These are phyloP conservation scores for Diabrotica undecimpunctata DNA, from an alignment of 1,140 invertebrate species.

Conservation along the genomic window DNA sequence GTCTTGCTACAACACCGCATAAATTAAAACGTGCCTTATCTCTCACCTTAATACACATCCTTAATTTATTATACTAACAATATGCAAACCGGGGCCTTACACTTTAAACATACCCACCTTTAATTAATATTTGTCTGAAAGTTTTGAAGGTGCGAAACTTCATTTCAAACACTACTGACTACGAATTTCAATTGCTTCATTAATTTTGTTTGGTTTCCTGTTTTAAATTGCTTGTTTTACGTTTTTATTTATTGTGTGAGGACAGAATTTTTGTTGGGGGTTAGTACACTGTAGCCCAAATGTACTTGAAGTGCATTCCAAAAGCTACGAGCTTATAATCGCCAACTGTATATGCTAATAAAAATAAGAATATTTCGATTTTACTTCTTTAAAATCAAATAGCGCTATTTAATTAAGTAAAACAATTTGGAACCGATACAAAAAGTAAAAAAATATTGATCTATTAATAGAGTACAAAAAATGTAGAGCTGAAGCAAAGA, in stretches of 20 bases:
- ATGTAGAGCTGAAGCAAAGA: too few species aligned
- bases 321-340: too few species aligned
- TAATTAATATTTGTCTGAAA: conserved; percentile 16
- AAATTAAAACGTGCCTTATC: conserved; percentile 22
- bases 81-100: conserved; percentile 16
- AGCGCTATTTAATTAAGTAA: too few species aligned
- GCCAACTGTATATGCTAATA: too few species aligned
- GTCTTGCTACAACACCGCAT: conserved; percentile 4
- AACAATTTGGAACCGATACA: too few species aligned
- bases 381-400: too few species aligned
- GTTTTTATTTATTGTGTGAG: conserved; percentile 2
- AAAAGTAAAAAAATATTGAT: too few species aligned
- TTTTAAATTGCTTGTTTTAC: conserved; percentile 1
- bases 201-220: conserved; percentile 12
- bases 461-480: too few species aligned
- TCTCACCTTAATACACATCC: conserved; percentile 12
- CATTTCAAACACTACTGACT: conserved; percentile 17
- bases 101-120: conserved; percentile 5
- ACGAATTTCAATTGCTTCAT: conserved; percentile 20
- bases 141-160: conserved; percentile 16
- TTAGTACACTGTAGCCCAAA: too few species aligned
- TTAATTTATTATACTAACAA: conserved; percentile 15
- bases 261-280: too few species aligned
- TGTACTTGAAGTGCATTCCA: too few species aligned
- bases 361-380: too few species aligned